Conservation (phyloP, 1,140 invertebrate genomes). For the Drosophila obscura region DNA sequence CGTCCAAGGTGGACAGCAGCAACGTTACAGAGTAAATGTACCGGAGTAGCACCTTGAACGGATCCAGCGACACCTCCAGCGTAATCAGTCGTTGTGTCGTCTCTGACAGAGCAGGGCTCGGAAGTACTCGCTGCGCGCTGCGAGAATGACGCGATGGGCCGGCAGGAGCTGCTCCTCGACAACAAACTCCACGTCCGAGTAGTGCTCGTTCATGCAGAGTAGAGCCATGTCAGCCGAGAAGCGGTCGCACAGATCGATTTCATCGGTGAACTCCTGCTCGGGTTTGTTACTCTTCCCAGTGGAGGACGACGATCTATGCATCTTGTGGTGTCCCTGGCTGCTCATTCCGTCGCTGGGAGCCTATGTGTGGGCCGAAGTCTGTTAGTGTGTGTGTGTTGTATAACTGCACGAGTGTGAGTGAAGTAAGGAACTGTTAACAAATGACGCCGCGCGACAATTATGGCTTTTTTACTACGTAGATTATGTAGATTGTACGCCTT, state of each 20-base stretch:
- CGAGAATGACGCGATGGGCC: conserved; percentile 93
- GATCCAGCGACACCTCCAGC: conserved; percentile 92
- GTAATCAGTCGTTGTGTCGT: conserved; percentile 93
- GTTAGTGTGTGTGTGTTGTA: conserved; percentile 18
- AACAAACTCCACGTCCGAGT: conserved; percentile 95
- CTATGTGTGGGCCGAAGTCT: background rate
- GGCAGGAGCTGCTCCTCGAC: conserved; percentile 93
- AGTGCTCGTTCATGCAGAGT: conserved; percentile 93
- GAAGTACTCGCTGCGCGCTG: conserved; percentile 97
- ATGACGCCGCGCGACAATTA: conserved; percentile 8
- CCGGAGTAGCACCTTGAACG: conserved; percentile 95
- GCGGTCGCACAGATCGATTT: conserved; percentile 68
- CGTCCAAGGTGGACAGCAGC: conserved; percentile 91
- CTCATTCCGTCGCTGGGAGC: conserved; percentile 48
- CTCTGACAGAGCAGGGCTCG: conserved; percentile 94
- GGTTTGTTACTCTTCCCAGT: conserved; percentile 21
- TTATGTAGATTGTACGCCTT: too few relatives aligned
- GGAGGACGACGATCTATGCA: conserved; percentile 48
- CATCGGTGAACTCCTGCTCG: conserved; percentile 53
- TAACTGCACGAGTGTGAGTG: conserved; percentile 15
- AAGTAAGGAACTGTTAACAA: conserved; percentile 5
- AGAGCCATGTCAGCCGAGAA: conserved; percentile 86
- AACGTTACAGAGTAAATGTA: conserved; percentile 97
- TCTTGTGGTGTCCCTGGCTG: conserved; percentile 75
- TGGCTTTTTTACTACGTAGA: too few relatives aligned